Base-by-base conservation (phyloP, 2,113 vertebrate species). In the Salminus brasiliensis region DNA sequence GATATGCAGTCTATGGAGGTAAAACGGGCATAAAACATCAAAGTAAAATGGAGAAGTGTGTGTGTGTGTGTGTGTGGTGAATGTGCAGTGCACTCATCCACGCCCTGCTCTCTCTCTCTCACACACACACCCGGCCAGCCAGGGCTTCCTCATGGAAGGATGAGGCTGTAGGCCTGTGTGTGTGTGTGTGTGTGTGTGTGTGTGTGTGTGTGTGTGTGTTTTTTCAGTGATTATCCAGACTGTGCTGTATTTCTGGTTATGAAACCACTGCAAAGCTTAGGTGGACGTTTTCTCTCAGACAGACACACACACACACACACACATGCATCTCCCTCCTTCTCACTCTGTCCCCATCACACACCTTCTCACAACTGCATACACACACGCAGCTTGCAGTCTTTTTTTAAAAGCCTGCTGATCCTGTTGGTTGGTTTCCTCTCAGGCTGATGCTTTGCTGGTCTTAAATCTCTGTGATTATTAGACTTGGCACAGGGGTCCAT, bases 391-490 rank as follows among this genome's bases (percentile, higher is more conserved):
- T 5, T 12, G 10, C 63, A 69, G 36, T 21, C 29, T 55, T 69
- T 39, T 62, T 63, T 30, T 65, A n/a, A n/a, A n/a, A 30, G n/a
- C 30, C 23, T 29, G n/a, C 55, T 39, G 13, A 60, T 30, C 21
- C 7, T 27, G 41, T 49, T 41, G 34, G 16, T 60, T 43, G 39
- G 47, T 81, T 74, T 81, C 59, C 41, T 79, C 49, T 65, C 27
- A 66, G 57, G 32, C 32, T 72, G 45, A 72, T 55, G 59, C 34
- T 30, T 49, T 53, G 59, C 66, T 73, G 45, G 69, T 69, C 29
- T 29, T n/a, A 72, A 63, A 65, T 72, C 68, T 15, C 27, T 43
- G 39, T 23, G 59, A 72, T 79, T 30, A 72, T 79, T 66, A 79
- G 21, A 65, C 39, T 72, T 79, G 77, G 59, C 43, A 66, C 45